These are phyloP conservation scores for Silurus lanzhouensis DNA, from an alignment of 2,797 vertebrate species.

Conservation along the genomic window DNA sequence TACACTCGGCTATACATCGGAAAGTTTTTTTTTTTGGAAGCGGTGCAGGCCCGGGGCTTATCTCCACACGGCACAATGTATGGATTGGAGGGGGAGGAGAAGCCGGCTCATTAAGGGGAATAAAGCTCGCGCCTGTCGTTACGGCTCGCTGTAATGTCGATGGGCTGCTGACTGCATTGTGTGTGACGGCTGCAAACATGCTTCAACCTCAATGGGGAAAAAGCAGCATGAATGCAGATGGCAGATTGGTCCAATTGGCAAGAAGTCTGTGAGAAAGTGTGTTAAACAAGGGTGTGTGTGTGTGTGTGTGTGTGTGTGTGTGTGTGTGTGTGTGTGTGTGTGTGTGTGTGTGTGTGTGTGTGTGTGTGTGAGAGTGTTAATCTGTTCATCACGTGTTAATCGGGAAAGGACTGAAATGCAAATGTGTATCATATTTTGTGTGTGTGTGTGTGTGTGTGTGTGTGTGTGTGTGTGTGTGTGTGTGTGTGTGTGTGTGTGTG, in stretches of 20 bases:
- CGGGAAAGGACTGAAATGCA: constrained; percentile 54
- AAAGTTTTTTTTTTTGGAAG: constrained; percentile 22
- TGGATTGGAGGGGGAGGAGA: constrained; percentile 36
- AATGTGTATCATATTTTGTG: constrained; percentile 4
- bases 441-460: constrained; percentile 20
- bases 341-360: constrained; percentile 46
- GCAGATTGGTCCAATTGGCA: constrained; percentile 48
- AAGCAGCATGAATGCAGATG: constrained; percentile 49
- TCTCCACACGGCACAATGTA: constrained; percentile 44
- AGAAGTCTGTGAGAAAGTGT: constrained; percentile 52
- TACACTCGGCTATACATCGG: constrained; percentile 7
- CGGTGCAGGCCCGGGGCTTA: constrained; percentile 28
- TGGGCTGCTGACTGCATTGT: constrained; percentile 47
- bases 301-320: constrained; percentile 34
- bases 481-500: background rate
- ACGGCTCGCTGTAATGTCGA: constrained; percentile 33
- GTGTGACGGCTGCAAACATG: constrained; percentile 39
- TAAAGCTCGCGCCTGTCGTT: constrained; percentile 35
- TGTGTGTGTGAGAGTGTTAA: constrained; percentile 45
- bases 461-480: constrained; percentile 18
- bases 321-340: constrained; percentile 20
- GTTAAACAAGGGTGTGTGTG: constrained; percentile 48
- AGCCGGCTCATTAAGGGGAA: constrained; percentile 35
- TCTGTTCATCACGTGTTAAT: constrained; percentile 56
- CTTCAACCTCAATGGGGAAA: constrained; percentile 40